Evolutionary conservation across 2,888 invertebrate genomes (phyloP).

Genomic region (Plebejus anna): DNA sequence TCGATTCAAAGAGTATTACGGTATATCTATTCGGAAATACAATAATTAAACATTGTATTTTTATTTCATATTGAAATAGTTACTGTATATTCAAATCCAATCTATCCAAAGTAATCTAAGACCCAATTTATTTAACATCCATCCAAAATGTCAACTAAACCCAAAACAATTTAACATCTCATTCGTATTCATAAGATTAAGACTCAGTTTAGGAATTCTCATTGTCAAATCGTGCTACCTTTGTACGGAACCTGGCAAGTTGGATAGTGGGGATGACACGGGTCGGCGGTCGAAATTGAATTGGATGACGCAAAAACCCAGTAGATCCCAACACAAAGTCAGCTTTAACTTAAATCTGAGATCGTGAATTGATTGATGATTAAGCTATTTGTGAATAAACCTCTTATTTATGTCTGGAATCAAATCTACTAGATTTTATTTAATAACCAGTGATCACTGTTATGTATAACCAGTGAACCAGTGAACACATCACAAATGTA

Average conservation of each 20-base stretch:
- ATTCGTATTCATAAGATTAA: slow-evolving; percentile 23
- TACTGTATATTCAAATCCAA: neutral
- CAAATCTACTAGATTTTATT: too few species aligned
- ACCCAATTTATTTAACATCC: neutral
- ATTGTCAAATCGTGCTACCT: slow-evolving; percentile 13
- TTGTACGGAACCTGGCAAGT: slow-evolving; percentile 24
- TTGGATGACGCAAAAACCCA: slow-evolving; percentile 54
- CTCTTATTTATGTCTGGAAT: neutral
- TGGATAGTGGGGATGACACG: slow-evolving; percentile 39
- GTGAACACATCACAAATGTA: too few species aligned
- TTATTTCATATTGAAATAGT: neutral
- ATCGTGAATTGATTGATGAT: neutral
- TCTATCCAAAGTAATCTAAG: neutral
- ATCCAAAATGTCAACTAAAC: neutral
- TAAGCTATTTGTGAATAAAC: neutral
- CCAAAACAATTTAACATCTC: slow-evolving; percentile 15
- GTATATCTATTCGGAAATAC: too few species aligned
- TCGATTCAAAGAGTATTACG: too few species aligned
- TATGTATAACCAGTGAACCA: too few species aligned
- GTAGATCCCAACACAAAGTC: slow-evolving; percentile 36
- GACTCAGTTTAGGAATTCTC: neutral
- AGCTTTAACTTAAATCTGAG: slow-evolving; percentile 30
- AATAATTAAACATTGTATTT: neutral
- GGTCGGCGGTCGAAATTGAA: slow-evolving; percentile 61
- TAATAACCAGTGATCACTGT: neutral